Percentiles rank a stretch among this genome's conserved stretches.
Evolutionary conservation across 2,797 vertebrate genomes (phyloP).

Genomic region (Anas bernieri): DNA sequence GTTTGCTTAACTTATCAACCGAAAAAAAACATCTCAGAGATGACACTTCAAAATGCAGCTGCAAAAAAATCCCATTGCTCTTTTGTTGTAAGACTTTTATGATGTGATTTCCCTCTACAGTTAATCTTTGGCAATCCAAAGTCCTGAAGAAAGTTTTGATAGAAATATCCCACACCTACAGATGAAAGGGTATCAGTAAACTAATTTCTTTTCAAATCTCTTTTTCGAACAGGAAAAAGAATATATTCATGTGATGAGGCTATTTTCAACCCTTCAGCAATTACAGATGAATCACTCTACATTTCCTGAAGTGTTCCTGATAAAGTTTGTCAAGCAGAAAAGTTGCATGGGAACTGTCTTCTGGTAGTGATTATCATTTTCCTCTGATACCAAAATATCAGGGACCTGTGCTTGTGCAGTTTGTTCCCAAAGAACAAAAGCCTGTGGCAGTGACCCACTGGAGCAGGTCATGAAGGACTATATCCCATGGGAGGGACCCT

Average conservation of each 20-base stretch:
- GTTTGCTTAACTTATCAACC: background rate
- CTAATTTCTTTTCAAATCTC: background rate
- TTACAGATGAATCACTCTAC: conserved; percentile 50
- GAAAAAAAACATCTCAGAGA: background rate
- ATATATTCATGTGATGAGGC: background rate
- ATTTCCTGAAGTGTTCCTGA: conserved; percentile 34
- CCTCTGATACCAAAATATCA: background rate
- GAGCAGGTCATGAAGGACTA: background rate
- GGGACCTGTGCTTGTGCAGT: background rate
- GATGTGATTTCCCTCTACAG: background rate
- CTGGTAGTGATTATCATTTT: background rate
- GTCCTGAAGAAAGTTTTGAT: background rate
- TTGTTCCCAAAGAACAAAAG: background rate
- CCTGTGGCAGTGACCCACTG: background rate
- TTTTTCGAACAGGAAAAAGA: conserved; percentile 19
- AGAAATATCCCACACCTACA: background rate
- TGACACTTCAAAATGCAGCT: background rate
- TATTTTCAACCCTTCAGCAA: conserved; percentile 57
- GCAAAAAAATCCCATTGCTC: background rate
- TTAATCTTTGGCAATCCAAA: background rate
- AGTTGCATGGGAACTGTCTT: background rate
- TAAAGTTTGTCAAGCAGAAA: conserved; percentile 28
- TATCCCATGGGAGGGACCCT: background rate
- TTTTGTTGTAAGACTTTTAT: background rate
- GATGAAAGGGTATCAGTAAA: background rate